Base-by-base conservation (phyloP, 2,113 vertebrate genomes). In the Aphyosemion australe region DNA sequence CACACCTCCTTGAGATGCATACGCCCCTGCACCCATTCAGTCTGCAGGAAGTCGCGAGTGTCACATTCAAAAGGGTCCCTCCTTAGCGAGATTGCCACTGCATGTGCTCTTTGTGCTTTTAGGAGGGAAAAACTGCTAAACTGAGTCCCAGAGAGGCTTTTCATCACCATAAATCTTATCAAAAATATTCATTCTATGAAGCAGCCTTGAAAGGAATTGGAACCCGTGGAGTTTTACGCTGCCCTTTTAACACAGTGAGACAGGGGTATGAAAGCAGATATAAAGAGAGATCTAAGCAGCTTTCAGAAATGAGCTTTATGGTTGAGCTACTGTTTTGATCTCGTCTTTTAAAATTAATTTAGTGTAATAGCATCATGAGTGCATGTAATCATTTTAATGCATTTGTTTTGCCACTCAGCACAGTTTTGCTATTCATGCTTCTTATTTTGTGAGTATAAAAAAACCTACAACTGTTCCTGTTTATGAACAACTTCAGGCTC, bases 91-190 rank as follows among this genome's bases (percentile, higher is more conserved):
- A 76, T 52, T 71, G 34, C 21, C 43, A 5, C 47, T 12, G 4
- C 13, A n/a, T 63, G 62, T 55, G 18, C 11, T 20, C 57, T 80
- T 76, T 64, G 58, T 49, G 49, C 53, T 58, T 53, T 6, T 26
- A 26, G 2, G 21, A 4, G 9, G 34, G 37, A 16, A 32, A 49
- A 64, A 48, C 18, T 7, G 45, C 47, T 48, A 37, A 41, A 54
- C 48, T 72, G 48, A 65, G 32, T 43, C 53, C 43, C 14, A 2
- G 12, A 9, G 60, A 47, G 65, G 70, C 50, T 67, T 80, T 69
- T 79, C 49, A 69, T 71, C 21, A 53, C n/a, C 62, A 69, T 56
- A 77, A 52, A 68, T 69, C 71, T 85, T 7, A 19, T 69, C 61
- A 58, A 59, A 67, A 39, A 51, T 68, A 78, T 72, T 53, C 16